Percentiles rank a stretch among this genome's conserved stretches.
These are phyloP conservation scores for Sprattus sprattus DNA, from an alignment of 2,113 vertebrate genomes.

Conservation along the genomic window DNA sequence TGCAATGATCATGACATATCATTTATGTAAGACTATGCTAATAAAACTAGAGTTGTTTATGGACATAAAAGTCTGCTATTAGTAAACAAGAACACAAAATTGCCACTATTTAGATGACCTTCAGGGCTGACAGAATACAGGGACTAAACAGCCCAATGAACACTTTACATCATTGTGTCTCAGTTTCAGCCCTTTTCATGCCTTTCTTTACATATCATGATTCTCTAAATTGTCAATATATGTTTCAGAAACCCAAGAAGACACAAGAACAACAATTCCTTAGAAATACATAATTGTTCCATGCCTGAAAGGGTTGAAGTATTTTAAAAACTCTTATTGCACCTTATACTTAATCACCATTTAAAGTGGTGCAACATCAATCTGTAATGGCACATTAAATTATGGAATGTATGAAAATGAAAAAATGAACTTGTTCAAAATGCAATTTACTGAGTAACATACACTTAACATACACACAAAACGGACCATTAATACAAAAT, in stretches of 20 bases:
- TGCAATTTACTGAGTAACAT: background rate
- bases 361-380: background rate
- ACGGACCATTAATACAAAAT: background rate
- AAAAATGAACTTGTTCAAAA: background rate
- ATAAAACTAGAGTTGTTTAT: background rate
- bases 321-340: background rate
- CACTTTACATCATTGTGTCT: too few relatives aligned
- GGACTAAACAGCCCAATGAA: background rate
- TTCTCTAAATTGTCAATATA: too few relatives aligned
- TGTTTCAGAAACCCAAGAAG: background rate
- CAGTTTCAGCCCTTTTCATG: too few relatives aligned
- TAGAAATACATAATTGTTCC: too few relatives aligned
- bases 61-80: background rate
- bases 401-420: background rate
- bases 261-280: background rate
- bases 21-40: background rate
- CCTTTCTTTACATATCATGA: too few relatives aligned
- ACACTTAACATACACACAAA: background rate
- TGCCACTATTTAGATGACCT: background rate
- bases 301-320: too few relatives aligned
- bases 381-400: background rate
- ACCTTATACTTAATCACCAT: background rate
- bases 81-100: background rate
- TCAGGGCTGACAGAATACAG: background rate
- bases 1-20: background rate